Base-by-base conservation (phyloP, 2,797 vertebrate genomes). In the Clarias fuscus region DNA sequence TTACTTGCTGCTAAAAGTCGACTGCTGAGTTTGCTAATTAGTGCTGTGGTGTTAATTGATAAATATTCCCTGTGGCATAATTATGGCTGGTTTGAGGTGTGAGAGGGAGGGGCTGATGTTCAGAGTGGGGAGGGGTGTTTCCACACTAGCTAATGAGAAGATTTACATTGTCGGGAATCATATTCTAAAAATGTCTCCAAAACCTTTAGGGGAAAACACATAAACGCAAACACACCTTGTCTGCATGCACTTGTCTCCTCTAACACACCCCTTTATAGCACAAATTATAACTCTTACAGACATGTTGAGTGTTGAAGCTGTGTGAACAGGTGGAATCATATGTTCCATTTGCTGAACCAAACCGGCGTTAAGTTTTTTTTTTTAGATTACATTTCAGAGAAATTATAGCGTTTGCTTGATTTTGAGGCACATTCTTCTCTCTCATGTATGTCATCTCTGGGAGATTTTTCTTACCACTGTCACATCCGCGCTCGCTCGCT, bases 1-100 rank as follows among this genome's bases (percentile, higher is more conserved):
- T 87, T 73, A 67, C 83, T 59, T 14, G 62, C 70, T 70, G 81
- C 70, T 78, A 73, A 84, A 87, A 79, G 82, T 84, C 53, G 73
- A 86, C 82, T 84, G 59, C 79, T 14, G 83, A 89, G 85, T 84
- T 86, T 88, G 85, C 86, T 90, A 86, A 90, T 90, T 88, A 88
- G 85, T 33, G 2, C 15, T n/a, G 73, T 43, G 58, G 58, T 82
- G 84, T 89, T 89, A 88, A 89, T 89, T 88, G 88, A 89, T 89
- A 83, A 86, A 86, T 85, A 86, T 88, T 85, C 85, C 89, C 86
- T 18, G 4, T 18, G 82, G 87, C 58, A 70, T 83, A 84, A 81
- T 90, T 84, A 86, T 27, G 75, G 37, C 53, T 73, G 82, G 53
- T 17, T 73, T 83, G 24, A 7, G n/a, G 62, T 48, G 37, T 56